Evolutionary conservation across 2,888 invertebrate species (phyloP).

Genomic region (Drosophila ezoana): DNA sequence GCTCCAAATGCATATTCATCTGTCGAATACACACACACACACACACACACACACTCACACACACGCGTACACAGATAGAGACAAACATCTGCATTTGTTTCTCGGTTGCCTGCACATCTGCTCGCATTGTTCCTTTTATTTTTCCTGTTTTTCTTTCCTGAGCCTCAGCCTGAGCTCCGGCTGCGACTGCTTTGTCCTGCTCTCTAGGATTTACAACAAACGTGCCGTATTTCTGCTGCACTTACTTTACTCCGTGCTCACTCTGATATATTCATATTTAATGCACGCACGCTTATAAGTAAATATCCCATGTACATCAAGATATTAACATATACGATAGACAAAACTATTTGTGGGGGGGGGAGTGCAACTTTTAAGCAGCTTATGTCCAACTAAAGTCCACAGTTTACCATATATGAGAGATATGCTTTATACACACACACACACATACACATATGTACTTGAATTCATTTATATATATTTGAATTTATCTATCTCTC

Average conservation of each 20-base stretch:
- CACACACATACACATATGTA: too few species aligned
- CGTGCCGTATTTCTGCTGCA: slow-evolving; percentile 52
- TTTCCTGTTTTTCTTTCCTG: slow-evolving; percentile 30
- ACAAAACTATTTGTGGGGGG: slow-evolving; percentile 39
- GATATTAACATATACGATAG: slow-evolving; percentile 22
- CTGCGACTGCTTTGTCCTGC: slow-evolving; percentile 16
- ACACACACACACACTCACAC: slow-evolving; percentile 21
- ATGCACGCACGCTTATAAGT: slow-evolving; percentile 17
- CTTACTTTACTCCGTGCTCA: slow-evolving; percentile 28
- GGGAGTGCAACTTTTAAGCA: slow-evolving; percentile 53
- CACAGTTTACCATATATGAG: neutral
- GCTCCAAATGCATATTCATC: slow-evolving; percentile 67
- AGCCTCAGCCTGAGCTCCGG: slow-evolving; percentile 23
- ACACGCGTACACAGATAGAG: slow-evolving; percentile 7
- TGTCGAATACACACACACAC: slow-evolving; percentile 40
- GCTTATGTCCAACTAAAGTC: slow-evolving; percentile 53
- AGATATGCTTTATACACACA: too few species aligned
- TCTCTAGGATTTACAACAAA: slow-evolving; percentile 60
- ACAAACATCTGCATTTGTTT: slow-evolving; percentile 69
- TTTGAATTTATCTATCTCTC: neutral
- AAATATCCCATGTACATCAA: slow-evolving; percentile 16
- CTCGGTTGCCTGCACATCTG: slow-evolving; percentile 71
- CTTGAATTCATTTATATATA: too few species aligned
- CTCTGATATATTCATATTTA: slow-evolving; percentile 22
- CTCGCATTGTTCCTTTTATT: slow-evolving; percentile 65